These are phyloP conservation scores for Oceanites oceanicus DNA, from an alignment of 2,113 vertebrate genomes.

Conservation along the genomic window DNA sequence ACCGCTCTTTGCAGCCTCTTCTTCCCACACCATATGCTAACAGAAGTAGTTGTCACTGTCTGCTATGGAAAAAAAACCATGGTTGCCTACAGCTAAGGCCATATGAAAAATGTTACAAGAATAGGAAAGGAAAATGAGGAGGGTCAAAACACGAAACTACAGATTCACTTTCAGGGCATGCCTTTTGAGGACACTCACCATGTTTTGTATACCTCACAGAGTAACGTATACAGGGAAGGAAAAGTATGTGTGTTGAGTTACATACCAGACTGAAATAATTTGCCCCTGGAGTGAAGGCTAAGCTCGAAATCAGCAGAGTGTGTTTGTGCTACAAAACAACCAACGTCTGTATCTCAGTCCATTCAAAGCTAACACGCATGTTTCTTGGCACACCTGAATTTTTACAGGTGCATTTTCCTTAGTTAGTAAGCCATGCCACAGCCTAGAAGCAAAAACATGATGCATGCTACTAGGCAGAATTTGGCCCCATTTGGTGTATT, in stretches of 20 bases:
- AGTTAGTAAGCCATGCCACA: not conserved
- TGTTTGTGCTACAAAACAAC: not conserved
- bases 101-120: not conserved
- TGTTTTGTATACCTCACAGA: not conserved
- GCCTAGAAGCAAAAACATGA: not conserved
- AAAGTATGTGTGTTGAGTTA: not conserved
- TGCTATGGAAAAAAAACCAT: rapidly evolving
- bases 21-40: not conserved
- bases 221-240: not conserved
- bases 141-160: not conserved
- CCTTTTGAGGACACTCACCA: not conserved
- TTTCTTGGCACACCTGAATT: not conserved
- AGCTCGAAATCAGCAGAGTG: not conserved
- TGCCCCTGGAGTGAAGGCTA: not conserved
- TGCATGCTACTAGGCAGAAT: not conserved
- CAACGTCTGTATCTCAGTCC: not conserved
- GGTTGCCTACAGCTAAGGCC: not conserved
- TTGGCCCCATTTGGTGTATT: not conserved
- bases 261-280: not conserved
- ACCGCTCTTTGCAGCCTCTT: not conserved
- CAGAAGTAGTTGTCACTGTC: not conserved
- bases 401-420: not conserved
- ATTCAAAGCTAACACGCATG: not conserved
- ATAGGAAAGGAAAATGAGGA: not conserved
- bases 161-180: not conserved